Evolutionary conservation across 2,797 vertebrate species (phyloP).

Genomic region (Cyclura pinguis): DNA sequence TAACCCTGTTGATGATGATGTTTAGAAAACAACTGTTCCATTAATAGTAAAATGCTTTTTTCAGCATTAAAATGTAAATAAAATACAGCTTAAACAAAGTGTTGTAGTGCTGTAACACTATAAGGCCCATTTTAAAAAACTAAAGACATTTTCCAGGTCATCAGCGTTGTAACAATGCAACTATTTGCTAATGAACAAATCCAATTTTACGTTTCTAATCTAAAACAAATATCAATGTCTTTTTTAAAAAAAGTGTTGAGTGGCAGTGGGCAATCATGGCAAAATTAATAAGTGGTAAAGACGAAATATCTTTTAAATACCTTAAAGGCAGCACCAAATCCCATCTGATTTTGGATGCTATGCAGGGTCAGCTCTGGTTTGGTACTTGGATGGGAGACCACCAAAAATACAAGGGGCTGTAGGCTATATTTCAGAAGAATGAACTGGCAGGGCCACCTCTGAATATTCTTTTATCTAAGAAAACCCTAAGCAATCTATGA

Average conservation of each 20-base stretch:
- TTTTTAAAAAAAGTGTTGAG: neutral
- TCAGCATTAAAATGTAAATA: neutral
- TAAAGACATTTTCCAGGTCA: neutral
- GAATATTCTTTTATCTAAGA: too few relatives aligned
- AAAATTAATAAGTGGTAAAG: neutral
- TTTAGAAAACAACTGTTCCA: neutral
- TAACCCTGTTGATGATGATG: neutral
- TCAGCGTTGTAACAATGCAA: neutral
- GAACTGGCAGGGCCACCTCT: too few relatives aligned
- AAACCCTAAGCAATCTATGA: too few relatives aligned
- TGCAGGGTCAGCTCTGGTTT: too few relatives aligned
- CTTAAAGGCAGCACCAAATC: neutral
- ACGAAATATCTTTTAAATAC: neutral
- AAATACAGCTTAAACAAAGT: neutral
- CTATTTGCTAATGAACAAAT: neutral
- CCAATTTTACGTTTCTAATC: neutral
- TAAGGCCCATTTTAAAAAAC: neutral
- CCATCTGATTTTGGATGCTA: too few relatives aligned
- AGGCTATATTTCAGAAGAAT: too few relatives aligned
- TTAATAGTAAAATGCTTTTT: neutral
- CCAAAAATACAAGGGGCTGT: too few relatives aligned
- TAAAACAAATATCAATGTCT: neutral
- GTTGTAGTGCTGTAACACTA: neutral
- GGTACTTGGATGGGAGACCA: too few relatives aligned
- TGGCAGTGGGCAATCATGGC: neutral